Base-by-base conservation (phyloP, 2,888 invertebrate species). In the Vannuccia rotundouncinata region DNA sequence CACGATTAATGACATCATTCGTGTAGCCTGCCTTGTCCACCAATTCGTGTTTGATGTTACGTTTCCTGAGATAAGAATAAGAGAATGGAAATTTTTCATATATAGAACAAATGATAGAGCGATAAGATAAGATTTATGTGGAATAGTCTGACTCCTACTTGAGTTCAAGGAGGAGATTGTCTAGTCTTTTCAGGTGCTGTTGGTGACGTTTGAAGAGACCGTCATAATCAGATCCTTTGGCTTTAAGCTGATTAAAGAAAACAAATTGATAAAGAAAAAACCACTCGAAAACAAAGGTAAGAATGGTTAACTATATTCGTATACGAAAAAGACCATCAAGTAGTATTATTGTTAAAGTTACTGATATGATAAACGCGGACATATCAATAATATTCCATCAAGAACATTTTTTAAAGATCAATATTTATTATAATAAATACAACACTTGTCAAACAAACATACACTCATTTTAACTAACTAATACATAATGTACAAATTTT, bases 161-260 rank as follows among this genome's bases (percentile, higher is more conserved):
- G 1, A 78, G 30, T 59, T 59, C 59, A 10, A 13, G 5, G 10
- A 78, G 25, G 2, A 78, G 66, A 28, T 5, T 60, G 59, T 78
- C 25, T 30, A 89, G 83, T 81, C 85, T 85, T 29, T 83, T 82
- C 86, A 94, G 93, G 88, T 97, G 96, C 79, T 92, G 90, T 78
- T 91, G 90, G 86, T 98, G 95, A 84, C 92, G 91, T 78, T 91
- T 89, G 28, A 94, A 84, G 83, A 98, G 90, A 31, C 91, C 91
- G 81, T 94, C 92, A 85, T 92, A 94, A 88, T 98, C 93, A 0
- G 94, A 93, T 0, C 95, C 95, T 82, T 95, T 91, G 84, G 91
- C 91, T 45, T 92, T 89, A 0, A 98, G 89, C 90, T 90, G 81
- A 25, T 85, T 84, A 82, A 76, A 80, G n/a, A 13, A n/a, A n/a